phyloP scores from a whole-genome alignment of 2,797 vertebrate genomes.

The Lepus oiostolus region DNA sequence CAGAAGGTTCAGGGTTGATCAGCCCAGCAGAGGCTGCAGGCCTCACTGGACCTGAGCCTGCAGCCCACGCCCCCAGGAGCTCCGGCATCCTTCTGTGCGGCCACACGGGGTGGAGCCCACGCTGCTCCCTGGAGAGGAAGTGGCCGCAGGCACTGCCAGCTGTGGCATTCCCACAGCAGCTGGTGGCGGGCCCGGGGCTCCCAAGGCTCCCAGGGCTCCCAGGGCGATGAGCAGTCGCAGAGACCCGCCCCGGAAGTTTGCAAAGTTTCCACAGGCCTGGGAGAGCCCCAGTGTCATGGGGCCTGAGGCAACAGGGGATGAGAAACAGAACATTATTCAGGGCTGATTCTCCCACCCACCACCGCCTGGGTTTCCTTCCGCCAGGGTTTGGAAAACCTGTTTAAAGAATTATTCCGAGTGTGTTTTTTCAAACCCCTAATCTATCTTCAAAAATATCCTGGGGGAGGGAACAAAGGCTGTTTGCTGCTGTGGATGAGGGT shows the following conservation, averaged over 20 bases:
- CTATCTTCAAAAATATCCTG: conserved; percentile 68
- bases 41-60: conserved; percentile 42
- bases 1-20: conserved; percentile 61
- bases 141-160: conserved; percentile 63
- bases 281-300: neutral
- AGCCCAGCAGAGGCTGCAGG: conserved; percentile 59
- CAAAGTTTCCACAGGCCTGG: neutral
- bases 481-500: conserved; percentile 28
- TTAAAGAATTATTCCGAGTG: conserved; percentile 66
- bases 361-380: conserved; percentile 38
- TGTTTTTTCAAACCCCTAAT: conserved; percentile 66
- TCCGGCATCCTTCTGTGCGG: conserved; percentile 57
- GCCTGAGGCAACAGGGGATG: conserved; percentile 32
- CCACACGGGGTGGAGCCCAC: conserved; percentile 54
- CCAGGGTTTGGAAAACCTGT: conserved; percentile 63
- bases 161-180: conserved; percentile 76
- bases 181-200: neutral
- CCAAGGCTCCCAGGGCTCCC: neutral
- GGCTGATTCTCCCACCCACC: conserved; percentile 33
- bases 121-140: conserved; percentile 75
- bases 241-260: conserved; percentile 47
- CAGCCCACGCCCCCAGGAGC: conserved; percentile 63
- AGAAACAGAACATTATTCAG: conserved; percentile 41
- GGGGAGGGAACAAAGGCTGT: conserved; percentile 59
- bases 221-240: neutral